Conservation (phyloP, 2,888 invertebrate species). For the Pheosia tremula region DNA sequence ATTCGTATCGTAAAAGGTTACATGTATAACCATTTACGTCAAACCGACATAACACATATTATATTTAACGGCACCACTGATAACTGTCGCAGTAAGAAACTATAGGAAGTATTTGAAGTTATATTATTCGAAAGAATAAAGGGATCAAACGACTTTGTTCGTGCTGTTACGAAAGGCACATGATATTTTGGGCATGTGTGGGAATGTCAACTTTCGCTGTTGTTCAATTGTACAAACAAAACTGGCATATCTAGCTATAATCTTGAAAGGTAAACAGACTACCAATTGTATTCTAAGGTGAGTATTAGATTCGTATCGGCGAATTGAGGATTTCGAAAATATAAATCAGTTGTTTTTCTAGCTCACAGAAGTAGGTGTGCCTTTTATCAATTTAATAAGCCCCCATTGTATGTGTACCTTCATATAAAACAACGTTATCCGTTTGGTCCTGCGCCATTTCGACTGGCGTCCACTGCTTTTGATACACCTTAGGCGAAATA, state of each 20-base stretch:
- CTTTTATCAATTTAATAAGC: too few species aligned
- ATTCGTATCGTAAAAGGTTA: constrained; percentile 17
- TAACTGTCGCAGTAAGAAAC: constrained; percentile 26
- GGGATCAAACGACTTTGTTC: constrained; percentile 21
- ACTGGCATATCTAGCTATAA: not conserved
- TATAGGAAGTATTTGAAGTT: constrained; percentile 29
- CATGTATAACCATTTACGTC: constrained; percentile 23
- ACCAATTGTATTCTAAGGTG: too few species aligned
- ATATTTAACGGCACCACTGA: constrained; percentile 26
- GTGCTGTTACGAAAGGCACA: constrained; percentile 29
- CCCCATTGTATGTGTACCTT: too few species aligned
- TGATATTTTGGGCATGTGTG: constrained; percentile 10
- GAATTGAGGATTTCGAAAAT: too few species aligned
- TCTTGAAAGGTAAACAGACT: not conserved
- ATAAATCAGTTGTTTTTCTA: too few species aligned
- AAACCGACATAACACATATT: constrained; percentile 21
- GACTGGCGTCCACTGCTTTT: too few species aligned
- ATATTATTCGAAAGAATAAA: not conserved
- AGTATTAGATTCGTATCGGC: too few species aligned
- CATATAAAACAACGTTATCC: too few species aligned
- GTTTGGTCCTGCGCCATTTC: too few species aligned
- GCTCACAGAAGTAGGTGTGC: too few species aligned
- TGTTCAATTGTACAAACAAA: not conserved
- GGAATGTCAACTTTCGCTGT: constrained; percentile 9
- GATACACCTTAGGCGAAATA: not conserved